These are phyloP conservation scores for Pitta sordida DNA, from an alignment of 2,113 vertebrate genomes.

Conservation along the genomic window DNA sequence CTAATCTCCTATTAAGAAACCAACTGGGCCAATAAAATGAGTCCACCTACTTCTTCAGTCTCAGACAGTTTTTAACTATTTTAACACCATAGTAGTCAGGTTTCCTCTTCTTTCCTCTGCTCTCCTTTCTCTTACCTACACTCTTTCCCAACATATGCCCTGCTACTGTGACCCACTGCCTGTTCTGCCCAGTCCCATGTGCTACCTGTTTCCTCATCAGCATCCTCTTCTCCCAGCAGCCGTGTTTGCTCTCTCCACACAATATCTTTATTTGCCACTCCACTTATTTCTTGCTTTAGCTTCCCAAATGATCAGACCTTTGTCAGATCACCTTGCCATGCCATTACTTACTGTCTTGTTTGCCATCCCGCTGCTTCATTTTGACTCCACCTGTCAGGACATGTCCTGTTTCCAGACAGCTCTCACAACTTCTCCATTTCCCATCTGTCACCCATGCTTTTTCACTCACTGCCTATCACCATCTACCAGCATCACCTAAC, in stretches of 20 bases:
- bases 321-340: background rate
- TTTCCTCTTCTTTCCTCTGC: no score
- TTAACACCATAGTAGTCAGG: background rate
- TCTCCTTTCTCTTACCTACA: background rate
- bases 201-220: background rate
- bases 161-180: background rate
- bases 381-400: background rate
- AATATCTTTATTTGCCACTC: background rate
- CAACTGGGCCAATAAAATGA: background rate
- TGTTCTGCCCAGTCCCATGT: background rate
- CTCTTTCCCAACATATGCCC: background rate
- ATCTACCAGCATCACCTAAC: background rate
- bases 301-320: background rate
- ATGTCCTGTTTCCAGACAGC: background rate
- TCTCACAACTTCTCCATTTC: background rate
- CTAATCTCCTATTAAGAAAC: conserved; percentile 15
- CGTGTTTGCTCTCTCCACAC: accelerated
- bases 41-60: background rate
- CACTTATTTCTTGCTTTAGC: background rate
- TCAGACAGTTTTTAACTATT: background rate
- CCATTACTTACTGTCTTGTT: background rate
- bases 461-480: background rate
- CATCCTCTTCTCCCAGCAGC: background rate
- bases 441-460: background rate
- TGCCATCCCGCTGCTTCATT: background rate